Base-by-base conservation (phyloP, 2,888 invertebrate species). In the Seladonia tumulorum region DNA sequence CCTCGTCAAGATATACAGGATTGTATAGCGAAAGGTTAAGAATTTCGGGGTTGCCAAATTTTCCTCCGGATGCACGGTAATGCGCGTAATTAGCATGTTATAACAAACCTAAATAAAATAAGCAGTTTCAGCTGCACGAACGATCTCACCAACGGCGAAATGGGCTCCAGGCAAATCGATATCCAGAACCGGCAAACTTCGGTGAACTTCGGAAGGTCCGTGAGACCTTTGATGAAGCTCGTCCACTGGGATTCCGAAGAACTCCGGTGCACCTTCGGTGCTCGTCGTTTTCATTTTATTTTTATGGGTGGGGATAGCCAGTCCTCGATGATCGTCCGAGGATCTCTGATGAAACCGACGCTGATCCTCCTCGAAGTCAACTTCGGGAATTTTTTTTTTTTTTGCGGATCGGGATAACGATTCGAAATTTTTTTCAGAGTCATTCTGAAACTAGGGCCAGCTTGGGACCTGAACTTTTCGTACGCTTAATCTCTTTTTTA, bases 291-390 rank as follows among this genome's bases (percentile, higher is more conserved):
- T 39, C 66, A 66, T 66, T 66, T 66, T 39, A 66, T 66, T 66
- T 35, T 63, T 63, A 63, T 7, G 29, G 60, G 29, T 16, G 60
- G 60, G 60, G 60, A 25, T 14, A 25, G 35, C 25, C 25, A 25
- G 60, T 12, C 60, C n/a, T n/a, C 8, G 66, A 66, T 18, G 66
- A 66, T 66, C 35, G 66, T 35, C 66, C 29, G 66, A 35, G 8
- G 66, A 66, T 66, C 66, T 66, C 66, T 66, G 66, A 66, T 66
- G 29, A 66, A 66, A 66, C 66, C 66, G 66, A 66, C 35, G 66
- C 35, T 66, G 66, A 66, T 66, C 66, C 66, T 2, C 66, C 35
- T 66, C 35, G 35, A 66, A 66, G 66, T 35, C 66, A 66, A 35
- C 35, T 66, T 39, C 66, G 35, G 18, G 18, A 22, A 35, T 8